Conservation (phyloP, 2,113 vertebrate species). For the Hippocampus mohnikei region DNA sequence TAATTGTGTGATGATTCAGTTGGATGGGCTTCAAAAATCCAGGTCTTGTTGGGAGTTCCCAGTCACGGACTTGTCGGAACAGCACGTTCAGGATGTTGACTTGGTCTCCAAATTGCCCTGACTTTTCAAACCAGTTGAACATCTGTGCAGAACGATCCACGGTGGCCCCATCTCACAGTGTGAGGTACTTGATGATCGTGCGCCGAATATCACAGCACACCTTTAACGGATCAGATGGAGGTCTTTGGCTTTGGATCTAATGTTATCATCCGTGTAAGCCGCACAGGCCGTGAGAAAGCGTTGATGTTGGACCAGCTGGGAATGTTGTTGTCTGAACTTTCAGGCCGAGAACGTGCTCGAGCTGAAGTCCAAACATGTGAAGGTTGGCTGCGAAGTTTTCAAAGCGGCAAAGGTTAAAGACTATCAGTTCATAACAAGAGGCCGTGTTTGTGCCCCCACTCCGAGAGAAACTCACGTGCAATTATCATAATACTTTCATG, state of each 20-base stretch:
- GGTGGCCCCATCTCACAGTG: neutral
- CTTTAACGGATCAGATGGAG: neutral
- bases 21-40: too few relatives aligned
- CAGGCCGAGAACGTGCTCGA: slow-evolving; percentile 1
- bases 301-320: neutral
- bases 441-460: neutral
- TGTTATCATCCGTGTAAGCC: neutral
- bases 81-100: neutral
- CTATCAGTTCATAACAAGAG: neutral
- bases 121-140: neutral
- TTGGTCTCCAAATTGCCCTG: neutral
- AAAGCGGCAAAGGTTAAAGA: neutral
- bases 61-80: neutral
- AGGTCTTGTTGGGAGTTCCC: neutral
- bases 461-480: neutral
- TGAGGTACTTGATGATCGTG: neutral
- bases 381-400: neutral
- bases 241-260: neutral
- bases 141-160: neutral
- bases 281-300: neutral
- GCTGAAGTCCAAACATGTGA: neutral
- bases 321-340: slow-evolving; percentile 15
- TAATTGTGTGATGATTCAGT: too few relatives aligned
- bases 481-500: slow-evolving; percentile 1
- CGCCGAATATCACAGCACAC: neutral